These are phyloP conservation scores for Drosophila neotestacea DNA, from an alignment of 2,888 invertebrate genomes.

Conservation along the genomic window DNA sequence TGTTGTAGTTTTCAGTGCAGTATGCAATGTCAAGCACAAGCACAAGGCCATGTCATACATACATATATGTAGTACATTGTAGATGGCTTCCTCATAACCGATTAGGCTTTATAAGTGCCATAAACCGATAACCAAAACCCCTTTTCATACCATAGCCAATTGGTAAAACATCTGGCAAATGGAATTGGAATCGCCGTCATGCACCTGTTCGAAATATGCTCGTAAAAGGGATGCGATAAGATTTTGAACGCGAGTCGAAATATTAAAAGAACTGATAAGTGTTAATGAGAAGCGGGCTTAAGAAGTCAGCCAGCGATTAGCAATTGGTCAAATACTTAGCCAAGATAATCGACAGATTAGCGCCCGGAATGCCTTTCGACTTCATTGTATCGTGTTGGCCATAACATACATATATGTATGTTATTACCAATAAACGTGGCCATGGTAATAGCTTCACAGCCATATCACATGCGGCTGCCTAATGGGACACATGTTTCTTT, in stretches of 20 bases:
- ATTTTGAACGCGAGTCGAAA: constrained; percentile 28
- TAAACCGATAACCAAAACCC: constrained; percentile 22
- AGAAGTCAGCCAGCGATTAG: constrained; percentile 27
- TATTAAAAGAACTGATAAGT: constrained; percentile 27
- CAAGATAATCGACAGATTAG: constrained; percentile 47
- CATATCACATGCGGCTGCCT: constrained; percentile 10
- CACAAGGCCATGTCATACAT: constrained; percentile 37
- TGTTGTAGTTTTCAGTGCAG: neutral
- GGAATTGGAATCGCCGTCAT: constrained; percentile 19
- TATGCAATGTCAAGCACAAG: constrained; percentile 42
- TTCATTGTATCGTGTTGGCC: constrained; percentile 27
- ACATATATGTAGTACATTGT: neutral
- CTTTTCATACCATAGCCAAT: neutral
- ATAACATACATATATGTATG: neutral
- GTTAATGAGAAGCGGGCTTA: constrained; percentile 10
- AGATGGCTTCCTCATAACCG: constrained; percentile 7
- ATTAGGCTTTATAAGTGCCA: constrained; percentile 22
- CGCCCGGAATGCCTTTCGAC: constrained; percentile 10
- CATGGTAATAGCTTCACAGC: neutral
- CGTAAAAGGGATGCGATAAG: constrained; percentile 44
- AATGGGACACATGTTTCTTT: constrained; percentile 36
- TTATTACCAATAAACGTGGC: constrained; percentile 11
- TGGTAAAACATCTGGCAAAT: constrained; percentile 34
- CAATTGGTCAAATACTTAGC: constrained; percentile 25
- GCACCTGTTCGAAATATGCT: constrained; percentile 42